phyloP scores from a whole-genome alignment of 2,797 vertebrate species.

The Rhinophrynus dorsalis region DNA sequence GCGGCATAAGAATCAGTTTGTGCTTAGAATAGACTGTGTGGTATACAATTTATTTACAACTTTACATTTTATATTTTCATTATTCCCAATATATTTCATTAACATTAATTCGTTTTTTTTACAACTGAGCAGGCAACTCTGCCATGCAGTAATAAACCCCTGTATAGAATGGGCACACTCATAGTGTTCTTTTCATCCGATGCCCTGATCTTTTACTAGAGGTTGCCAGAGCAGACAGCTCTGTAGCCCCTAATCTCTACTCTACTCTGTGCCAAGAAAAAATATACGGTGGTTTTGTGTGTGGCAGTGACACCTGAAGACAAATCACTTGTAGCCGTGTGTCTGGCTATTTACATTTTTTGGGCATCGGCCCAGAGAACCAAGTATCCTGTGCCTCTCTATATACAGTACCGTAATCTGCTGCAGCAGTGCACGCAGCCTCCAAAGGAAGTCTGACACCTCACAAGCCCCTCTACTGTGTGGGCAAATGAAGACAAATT shows the following conservation, averaged over 20 bases:
- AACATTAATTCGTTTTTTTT: no score
- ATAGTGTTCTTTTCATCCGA: not conserved
- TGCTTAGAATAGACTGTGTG: no score
- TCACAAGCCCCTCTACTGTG: constrained; percentile 52
- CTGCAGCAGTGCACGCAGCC: constrained; percentile 56
- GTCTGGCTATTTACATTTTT: constrained; percentile 55
- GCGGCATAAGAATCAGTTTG: no score
- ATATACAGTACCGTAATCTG: constrained; percentile 48
- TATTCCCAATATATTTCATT: no score
- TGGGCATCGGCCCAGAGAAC: constrained; percentile 58
- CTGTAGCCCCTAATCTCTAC: constrained; percentile 42
- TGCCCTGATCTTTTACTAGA: not conserved
- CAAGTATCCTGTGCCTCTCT: constrained; percentile 55
- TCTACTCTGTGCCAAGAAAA: constrained; percentile 55
- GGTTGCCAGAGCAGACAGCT: constrained; percentile 6
- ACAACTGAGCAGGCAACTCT: no score
- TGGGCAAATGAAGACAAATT: constrained; percentile 64
- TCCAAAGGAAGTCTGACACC: constrained; percentile 48
- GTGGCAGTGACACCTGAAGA: constrained; percentile 62
- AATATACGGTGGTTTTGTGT: constrained; percentile 62
- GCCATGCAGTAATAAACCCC: no score
- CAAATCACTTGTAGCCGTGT: constrained; percentile 65
- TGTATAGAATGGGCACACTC: not conserved
- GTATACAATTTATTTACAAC: no score
- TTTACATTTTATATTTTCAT: no score